A percentile compares a stretch with the other conserved stretches of the same genome.
These are phyloP conservation scores for Parnassius mnemosyne DNA, from an alignment of 2,888 invertebrate genomes.

Conservation along the genomic window DNA sequence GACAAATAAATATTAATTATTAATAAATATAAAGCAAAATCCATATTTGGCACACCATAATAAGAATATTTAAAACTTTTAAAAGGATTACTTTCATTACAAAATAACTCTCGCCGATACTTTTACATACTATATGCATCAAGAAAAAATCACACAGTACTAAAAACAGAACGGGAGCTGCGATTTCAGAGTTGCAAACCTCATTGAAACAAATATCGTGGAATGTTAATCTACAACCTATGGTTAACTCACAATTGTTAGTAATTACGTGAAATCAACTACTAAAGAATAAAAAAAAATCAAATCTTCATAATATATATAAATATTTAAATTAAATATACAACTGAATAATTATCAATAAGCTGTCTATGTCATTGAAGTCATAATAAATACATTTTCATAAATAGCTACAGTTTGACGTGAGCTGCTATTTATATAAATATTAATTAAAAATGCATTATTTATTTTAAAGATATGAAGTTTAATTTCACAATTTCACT, in stretches of 20 bases:
- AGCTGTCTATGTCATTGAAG: not conserved
- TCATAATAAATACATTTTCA: not conserved
- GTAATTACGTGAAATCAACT: not conserved
- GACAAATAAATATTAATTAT: too few relatives aligned
- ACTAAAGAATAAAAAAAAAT: not conserved
- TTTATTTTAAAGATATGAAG: not conserved
- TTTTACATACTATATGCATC: not conserved
- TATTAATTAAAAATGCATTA: too few relatives aligned
- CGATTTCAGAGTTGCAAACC: too few relatives aligned
- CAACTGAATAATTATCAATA: not conserved
- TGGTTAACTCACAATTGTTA: conserved; percentile 17
- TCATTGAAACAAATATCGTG: conserved; percentile 4
- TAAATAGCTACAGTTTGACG: too few relatives aligned
- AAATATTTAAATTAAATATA: not conserved
- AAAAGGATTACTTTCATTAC: too few relatives aligned
- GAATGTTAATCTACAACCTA: conserved; percentile 26
- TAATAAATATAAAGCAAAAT: conserved; percentile 2
- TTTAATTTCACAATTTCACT: conserved; percentile 1
- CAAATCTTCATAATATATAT: not conserved
- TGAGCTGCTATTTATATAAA: too few relatives aligned
- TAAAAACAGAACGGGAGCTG: too few relatives aligned
- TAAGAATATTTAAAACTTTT: not conserved
- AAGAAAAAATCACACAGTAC: not conserved
- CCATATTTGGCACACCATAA: conserved; percentile 18
- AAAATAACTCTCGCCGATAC: too few relatives aligned